phyloP scores from a whole-genome alignment of 2,888 invertebrate species.

The Colostygia pectinataria region DNA sequence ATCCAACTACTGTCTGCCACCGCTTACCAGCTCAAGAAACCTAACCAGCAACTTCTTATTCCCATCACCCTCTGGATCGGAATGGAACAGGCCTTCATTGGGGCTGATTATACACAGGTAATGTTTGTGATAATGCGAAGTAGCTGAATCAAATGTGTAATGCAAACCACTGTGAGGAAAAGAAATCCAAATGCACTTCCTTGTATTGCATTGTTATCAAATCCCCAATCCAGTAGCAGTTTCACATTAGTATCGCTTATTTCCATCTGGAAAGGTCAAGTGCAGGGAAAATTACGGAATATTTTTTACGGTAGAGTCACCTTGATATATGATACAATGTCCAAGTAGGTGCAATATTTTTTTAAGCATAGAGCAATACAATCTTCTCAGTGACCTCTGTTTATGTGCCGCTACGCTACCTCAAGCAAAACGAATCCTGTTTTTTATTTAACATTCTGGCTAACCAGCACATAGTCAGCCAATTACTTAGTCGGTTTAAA shows the following conservation, averaged over 20 bases:
- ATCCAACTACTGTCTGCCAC: constrained; percentile 94
- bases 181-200: too few relatives aligned
- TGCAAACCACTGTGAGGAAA: too few relatives aligned
- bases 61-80: constrained; percentile 98
- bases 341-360: too few relatives aligned
- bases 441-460: too few relatives aligned
- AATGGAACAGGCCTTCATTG: constrained; percentile 98
- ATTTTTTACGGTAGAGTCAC: not conserved
- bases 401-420: not conserved
- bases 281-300: not conserved
- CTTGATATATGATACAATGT: not conserved
- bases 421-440: not conserved
- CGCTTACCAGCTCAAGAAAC: constrained; percentile 94
- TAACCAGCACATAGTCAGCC: too few relatives aligned
- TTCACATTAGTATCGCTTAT: too few relatives aligned
- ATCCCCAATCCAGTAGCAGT: too few relatives aligned
- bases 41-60: constrained; percentile 95
- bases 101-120: constrained; percentile 95
- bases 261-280: not conserved
- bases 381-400: constrained; percentile 1
- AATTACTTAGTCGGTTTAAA: too few relatives aligned
- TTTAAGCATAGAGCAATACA: not conserved
- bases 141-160: not conserved
- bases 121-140: constrained; percentile 18
- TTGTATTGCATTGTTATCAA: too few relatives aligned